These are phyloP conservation scores for Heterotilapia buettikoferi DNA, from an alignment of 2,113 vertebrate species.

Conservation along the genomic window DNA sequence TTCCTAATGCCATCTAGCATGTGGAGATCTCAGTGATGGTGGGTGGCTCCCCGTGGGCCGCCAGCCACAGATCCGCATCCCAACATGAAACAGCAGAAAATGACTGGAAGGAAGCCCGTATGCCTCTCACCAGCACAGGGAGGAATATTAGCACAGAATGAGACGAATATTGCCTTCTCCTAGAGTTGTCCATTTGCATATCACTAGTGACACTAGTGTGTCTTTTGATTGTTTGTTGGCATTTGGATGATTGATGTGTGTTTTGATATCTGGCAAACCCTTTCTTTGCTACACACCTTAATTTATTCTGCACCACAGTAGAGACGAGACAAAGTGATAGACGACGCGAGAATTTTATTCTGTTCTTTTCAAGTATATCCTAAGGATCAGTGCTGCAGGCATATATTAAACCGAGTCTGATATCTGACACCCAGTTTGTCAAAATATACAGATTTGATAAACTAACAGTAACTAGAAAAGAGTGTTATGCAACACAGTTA, in stretches of 20 bases:
- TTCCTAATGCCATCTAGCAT: slow-evolving; percentile 42
- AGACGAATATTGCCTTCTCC: not conserved
- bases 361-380: not conserved
- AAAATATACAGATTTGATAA: not conserved
- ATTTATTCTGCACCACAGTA: not conserved
- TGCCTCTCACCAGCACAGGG: not conserved
- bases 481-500: not conserved
- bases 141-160: not conserved
- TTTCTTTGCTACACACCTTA: slow-evolving; percentile 13
- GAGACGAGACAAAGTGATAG: not conserved
- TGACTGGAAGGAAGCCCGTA: not conserved
- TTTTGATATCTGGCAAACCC: slow-evolving; percentile 28
- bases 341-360: not conserved
- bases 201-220: slow-evolving; percentile 26
- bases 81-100: slow-evolving; percentile 28
- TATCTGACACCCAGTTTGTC: not conserved
- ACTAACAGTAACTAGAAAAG: not conserved
- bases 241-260: slow-evolving; percentile 55
- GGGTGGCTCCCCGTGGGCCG: slow-evolving; percentile 31
- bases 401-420: not conserved
- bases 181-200: slow-evolving; percentile 33
- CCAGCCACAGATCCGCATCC: slow-evolving; percentile 27
- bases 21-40: slow-evolving; percentile 37
- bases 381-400: not conserved
- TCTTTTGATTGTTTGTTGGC: slow-evolving; percentile 58